Base-by-base conservation (phyloP, 2,888 invertebrate genomes). In the Patella caerulea region DNA sequence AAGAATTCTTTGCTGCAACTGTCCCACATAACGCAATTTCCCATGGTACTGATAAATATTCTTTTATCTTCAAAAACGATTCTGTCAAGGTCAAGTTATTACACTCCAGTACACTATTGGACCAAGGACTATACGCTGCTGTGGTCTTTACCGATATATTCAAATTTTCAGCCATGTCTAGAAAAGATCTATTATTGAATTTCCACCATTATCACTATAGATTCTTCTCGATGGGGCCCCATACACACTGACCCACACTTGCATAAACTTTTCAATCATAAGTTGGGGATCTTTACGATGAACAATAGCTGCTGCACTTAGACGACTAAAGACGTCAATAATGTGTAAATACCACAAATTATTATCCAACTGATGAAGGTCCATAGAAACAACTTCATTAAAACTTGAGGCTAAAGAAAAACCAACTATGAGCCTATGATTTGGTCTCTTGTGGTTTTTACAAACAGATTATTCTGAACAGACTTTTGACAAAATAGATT, bases 71-170 rank as follows among this genome's bases (percentile, higher is more conserved):
- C 53, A 71, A 53, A 15, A 77, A 12, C 5, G 74, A 74, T 29
- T 79, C 54, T 19, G 76, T 72, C 14, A 78, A 53, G 3, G 54
- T 75, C 34, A 72, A 72, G 34, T 78, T 78, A 71, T 78, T 77
- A 11, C 71, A 45, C 45, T 77, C 74, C 7, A 77, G n/a, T 45
- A 73, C 12, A 29, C 74, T 74, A 74, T 79, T 71, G 65, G 59
- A 72, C 79, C 79, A 79, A 3, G 79, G 79, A 65, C 79, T 79
- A 15, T 24, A 77, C 1, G 75, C 78, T 70, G 78, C 72, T 34
- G 78, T 78, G 2, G 75, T 75, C 72, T 75, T 77, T 11, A 78
- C 70, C 54, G 70, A 17, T 9, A 69, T 73, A 73, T 55, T 76
- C 76, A 11, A 73, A 72, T 53, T 76, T 14, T 78, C 74, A 59